phyloP scores from a whole-genome alignment of 2,797 vertebrate species.

The Phaenicophaeus curvirostris region DNA sequence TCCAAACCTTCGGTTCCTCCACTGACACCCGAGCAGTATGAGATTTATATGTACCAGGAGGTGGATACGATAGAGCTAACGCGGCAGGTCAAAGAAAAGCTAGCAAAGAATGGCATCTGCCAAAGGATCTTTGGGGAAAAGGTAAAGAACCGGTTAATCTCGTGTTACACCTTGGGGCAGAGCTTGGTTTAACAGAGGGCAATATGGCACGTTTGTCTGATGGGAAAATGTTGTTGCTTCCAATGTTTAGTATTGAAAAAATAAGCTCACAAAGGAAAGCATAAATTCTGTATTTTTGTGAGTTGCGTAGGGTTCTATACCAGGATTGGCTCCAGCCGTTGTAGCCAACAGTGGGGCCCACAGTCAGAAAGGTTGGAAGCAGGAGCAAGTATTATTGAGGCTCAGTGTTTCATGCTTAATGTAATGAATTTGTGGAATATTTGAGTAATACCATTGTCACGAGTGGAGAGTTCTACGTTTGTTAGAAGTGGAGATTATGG shows the following conservation, averaged over 20 bases:
- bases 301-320: neutral
- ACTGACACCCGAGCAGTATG: slow-evolving; percentile 90
- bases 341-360: neutral
- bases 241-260: neutral
- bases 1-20: slow-evolving; percentile 85
- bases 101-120: slow-evolving; percentile 93
- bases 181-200: neutral
- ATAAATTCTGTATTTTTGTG: neutral
- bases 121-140: slow-evolving; percentile 93
- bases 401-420: slow-evolving; percentile 11
- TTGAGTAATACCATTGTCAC: slow-evolving; percentile 23
- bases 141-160: slow-evolving; percentile 78
- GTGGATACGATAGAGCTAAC: slow-evolving; percentile 91
- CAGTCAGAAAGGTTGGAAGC: neutral
- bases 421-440: slow-evolving; percentile 38
- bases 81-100: slow-evolving; percentile 91
- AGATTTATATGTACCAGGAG: slow-evolving; percentile 93
- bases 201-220: neutral
- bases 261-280: neutral
- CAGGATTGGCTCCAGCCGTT: neutral
- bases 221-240: neutral
- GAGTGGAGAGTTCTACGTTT: slow-evolving; percentile 46
- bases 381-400: neutral
- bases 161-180: neutral
- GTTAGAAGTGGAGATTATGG: slow-evolving; percentile 17